phyloP scores from a whole-genome alignment of 1,140 invertebrate species.

The Dendrolimus kikuchii region DNA sequence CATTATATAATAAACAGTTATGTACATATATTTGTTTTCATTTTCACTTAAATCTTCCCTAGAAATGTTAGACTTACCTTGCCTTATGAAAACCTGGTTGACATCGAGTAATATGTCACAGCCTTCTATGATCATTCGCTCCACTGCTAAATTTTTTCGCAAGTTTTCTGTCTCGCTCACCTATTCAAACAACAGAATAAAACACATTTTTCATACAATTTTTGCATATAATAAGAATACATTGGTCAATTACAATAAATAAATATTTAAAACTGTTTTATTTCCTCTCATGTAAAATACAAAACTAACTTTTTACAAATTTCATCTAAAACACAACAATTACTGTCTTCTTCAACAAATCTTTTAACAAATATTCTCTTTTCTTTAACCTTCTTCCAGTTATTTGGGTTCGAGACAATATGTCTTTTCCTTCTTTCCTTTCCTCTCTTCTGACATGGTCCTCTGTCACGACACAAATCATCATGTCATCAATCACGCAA shows the following conservation, averaged over 20 bases:
- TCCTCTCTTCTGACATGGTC: background rate
- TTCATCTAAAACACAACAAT: too few relatives aligned
- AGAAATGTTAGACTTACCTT: constrained; percentile 72
- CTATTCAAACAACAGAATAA: constrained; percentile 44
- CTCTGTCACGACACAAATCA: background rate
- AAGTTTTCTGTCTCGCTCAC: constrained; percentile 96
- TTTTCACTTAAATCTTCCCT: background rate
- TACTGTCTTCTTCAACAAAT: background rate
- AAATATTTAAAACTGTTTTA: too few relatives aligned
- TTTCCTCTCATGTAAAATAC: too few relatives aligned
- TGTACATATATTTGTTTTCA: too few relatives aligned
- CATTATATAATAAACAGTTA: too few relatives aligned
- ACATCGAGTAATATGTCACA: constrained; percentile 96
- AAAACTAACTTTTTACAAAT: too few relatives aligned
- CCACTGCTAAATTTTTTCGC: constrained; percentile 92
- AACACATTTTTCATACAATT: too few relatives aligned
- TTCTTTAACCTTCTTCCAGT: background rate
- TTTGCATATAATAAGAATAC: too few relatives aligned
- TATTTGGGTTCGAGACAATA: too few relatives aligned
- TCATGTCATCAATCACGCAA: too few relatives aligned
- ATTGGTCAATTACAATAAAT: too few relatives aligned
- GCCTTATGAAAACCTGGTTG: constrained; percentile 92
- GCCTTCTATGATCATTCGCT: constrained; percentile 95
- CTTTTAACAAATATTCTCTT: background rate
- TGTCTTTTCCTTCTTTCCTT: background rate